Base-by-base conservation (phyloP, 30 jellyfish, hydroid and myxozoan genomes). In the Phacellophora camtschatica region DNA sequence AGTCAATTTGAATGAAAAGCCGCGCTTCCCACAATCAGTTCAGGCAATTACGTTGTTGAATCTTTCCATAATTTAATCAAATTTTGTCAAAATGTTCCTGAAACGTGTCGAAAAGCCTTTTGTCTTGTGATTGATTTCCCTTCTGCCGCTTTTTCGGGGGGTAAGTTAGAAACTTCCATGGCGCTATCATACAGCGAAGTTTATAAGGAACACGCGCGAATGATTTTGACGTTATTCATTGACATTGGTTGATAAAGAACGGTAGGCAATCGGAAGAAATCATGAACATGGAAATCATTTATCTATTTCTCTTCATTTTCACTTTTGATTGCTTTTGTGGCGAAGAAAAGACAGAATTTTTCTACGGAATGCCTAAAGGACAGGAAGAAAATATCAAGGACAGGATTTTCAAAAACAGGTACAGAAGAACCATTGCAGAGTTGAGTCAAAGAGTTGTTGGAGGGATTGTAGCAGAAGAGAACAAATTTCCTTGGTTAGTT, bases 401-500 rank as follows among this genome's bases (percentile, higher is more conserved):
- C 1, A 45, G 83, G 83, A 19, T 80, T 10, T 23, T 77, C 28
- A 80, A 62, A 36, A 50, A 48, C 54, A 45, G 91, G 20, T 10
- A 28, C 34, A 80, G 36, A 41, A 62, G 91, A 19, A 34, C 66
- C 30, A 51, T 80, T 5, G 51, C 71, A 13, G 81, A 51, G 33
- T 20, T 46, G 29, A 84, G 95, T 25, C 79, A 87, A 36, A 66
- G 96, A 66, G 96, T 87, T 41, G 92, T 87, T 55, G 96, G 96
- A 1, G 96, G 96, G 18, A 28, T 87, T 1, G 81, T 77, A 18
- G 96, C 96, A 19, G 78, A 66, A 24, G 89, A 87, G 29, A 76
- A 66, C 31, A 86, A 87, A 49, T 87, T 87, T 43, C 96, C 96
- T 2, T 87, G 96, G 96, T 68, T 87, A 42, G 96, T 87, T 16